Evolutionary conservation across 2,113 vertebrate genomes (phyloP).

Genomic region (Lycaon pictus): DNA sequence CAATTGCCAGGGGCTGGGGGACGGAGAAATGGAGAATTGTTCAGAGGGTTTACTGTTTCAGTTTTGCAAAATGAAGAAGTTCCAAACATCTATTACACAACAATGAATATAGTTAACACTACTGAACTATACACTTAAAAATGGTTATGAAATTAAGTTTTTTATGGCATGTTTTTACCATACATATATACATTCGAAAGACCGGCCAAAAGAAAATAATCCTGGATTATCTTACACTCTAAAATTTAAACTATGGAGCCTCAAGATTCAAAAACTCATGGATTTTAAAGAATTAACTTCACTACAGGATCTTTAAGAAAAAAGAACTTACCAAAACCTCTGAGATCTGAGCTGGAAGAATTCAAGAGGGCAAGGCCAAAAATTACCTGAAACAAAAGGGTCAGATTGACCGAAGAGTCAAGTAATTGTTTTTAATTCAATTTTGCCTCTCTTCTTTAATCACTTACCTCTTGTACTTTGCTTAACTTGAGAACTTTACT

Average conservation of each 20-base stretch:
- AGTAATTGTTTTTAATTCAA: background rate
- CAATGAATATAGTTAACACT: background rate
- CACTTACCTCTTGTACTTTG: slow-evolving; percentile 99
- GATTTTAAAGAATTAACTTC: background rate
- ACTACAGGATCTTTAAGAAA: background rate
- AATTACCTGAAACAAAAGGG: slow-evolving; percentile 92
- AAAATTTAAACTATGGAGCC: background rate
- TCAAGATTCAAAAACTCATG: background rate
- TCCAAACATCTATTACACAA: background rate
- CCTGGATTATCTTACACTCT: background rate
- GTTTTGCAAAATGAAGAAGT: slow-evolving; percentile 25
- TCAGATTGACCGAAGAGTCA: slow-evolving; percentile 3
- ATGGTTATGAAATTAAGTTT: background rate
- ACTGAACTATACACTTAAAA: background rate
- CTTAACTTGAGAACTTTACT: slow-evolving; percentile 99
- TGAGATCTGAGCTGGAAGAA: slow-evolving; percentile 96
- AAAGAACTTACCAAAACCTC: slow-evolving; percentile 95
- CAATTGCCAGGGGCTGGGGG: background rate
- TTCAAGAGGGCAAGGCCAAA: slow-evolving; percentile 98
- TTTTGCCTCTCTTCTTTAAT: slow-evolving; percentile 28
- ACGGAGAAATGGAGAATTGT: background rate
- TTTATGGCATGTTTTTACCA: background rate
- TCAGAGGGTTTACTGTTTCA: background rate
- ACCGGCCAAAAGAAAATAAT: background rate
- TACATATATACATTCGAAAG: background rate